phyloP scores from a whole-genome alignment of 35 echinoderm and acorn worm species.

The Stichopus chloronotus region DNA sequence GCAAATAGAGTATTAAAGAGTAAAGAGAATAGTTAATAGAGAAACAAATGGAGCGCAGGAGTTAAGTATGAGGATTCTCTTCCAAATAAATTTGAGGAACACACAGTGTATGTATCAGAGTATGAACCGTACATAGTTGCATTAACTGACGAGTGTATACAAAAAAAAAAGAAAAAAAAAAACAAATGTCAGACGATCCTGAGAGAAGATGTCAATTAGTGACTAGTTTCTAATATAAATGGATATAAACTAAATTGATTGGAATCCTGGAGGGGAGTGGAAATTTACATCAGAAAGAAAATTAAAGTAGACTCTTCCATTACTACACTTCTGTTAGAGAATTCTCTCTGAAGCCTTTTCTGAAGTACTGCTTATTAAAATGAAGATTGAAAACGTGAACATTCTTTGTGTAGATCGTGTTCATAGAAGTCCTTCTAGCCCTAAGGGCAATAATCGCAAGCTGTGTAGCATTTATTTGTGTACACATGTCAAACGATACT shows the following conservation, averaged over 20 bases:
- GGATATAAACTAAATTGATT: slow-evolving; percentile 20
- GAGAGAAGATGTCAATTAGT: not conserved
- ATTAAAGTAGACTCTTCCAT: not conserved
- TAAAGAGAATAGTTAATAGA: not conserved
- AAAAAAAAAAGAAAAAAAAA: not conserved
- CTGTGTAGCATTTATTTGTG: not conserved
- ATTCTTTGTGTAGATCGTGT: slow-evolving; percentile 22
- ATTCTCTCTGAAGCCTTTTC: not conserved
- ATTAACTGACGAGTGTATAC: slow-evolving; percentile 42
- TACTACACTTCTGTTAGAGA: not conserved
- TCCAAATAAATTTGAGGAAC: slow-evolving; percentile 22
- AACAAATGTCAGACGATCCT: not conserved
- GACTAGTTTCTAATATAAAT: slow-evolving; percentile 33
- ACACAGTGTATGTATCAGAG: not conserved
- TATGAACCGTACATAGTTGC: not conserved
- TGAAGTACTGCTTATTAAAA: slow-evolving; percentile 10
- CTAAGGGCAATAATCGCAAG: not conserved
- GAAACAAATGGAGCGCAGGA: not conserved
- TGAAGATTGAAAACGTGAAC: not conserved
- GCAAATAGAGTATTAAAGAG: slow-evolving; percentile 6
- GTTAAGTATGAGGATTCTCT: slow-evolving; percentile 26
- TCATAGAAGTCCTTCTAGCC: slow-evolving; percentile 36
- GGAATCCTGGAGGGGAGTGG: not conserved
- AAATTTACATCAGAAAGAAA: not conserved
- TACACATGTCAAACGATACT: not conserved